Percentiles rank a stretch among this genome's conserved stretches.
Evolutionary conservation across 2,888 invertebrate genomes (phyloP).

Genomic region (Apamea sordens): DNA sequence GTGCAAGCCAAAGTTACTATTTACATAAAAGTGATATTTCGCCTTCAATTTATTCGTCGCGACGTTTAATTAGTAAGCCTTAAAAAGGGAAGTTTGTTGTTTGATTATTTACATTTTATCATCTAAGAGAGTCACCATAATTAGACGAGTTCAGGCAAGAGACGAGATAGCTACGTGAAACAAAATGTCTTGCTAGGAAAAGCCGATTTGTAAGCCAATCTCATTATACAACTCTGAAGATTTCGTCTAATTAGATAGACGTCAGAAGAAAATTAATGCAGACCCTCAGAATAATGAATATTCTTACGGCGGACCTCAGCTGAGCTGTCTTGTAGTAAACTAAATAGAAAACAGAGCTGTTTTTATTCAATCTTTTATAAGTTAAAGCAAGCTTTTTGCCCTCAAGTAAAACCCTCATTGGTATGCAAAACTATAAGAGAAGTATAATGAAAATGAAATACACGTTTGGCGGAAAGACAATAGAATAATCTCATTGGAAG

Average conservation of each 20-base stretch:
- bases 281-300: slow-evolving; percentile 34
- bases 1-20: slow-evolving; percentile 50
- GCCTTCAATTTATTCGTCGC: slow-evolving; percentile 49
- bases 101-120: slow-evolving; percentile 49
- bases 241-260: slow-evolving; percentile 44
- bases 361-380: slow-evolving; percentile 1
- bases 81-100: slow-evolving; percentile 46
- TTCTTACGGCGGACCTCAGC: slow-evolving; percentile 3
- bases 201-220: slow-evolving; percentile 53
- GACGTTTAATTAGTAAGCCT: slow-evolving; percentile 45
- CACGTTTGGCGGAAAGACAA: background rate
- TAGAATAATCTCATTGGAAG: background rate
- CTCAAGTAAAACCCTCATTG: no score
- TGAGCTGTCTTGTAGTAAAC: background rate
- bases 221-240: slow-evolving; percentile 44
- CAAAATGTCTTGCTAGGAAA: slow-evolving; percentile 45
- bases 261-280: slow-evolving; percentile 30
- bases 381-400: background rate
- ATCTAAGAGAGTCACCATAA: slow-evolving; percentile 35
- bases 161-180: slow-evolving; percentile 24
- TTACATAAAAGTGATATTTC: slow-evolving; percentile 56
- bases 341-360: background rate
- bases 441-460: background rate
- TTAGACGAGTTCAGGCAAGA: slow-evolving; percentile 40
- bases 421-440: background rate